A percentile compares a stretch with the other conserved stretches of the same genome.
Conservation (phyloP, 92 coral and sea anemone species). For the Actinostola sp. region DNA sequence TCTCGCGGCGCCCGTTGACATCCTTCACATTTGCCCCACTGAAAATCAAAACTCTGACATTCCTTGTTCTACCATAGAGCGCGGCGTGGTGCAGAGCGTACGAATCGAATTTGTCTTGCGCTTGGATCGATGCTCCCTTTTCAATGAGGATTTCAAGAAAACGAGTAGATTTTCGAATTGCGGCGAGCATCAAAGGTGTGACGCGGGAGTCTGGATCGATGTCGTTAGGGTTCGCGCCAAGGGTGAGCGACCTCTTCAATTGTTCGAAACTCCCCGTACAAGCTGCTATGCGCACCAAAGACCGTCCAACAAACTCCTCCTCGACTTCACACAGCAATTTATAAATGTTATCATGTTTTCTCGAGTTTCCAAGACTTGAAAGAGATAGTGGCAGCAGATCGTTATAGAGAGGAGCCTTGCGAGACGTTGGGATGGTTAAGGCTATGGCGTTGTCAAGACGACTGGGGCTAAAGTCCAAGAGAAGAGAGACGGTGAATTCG, state of each 20-base stretch:
- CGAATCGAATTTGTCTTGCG: conserved; percentile 65
- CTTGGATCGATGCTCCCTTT: conserved; percentile 57
- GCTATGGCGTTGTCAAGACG: conserved; percentile 69
- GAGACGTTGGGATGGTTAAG: conserved; percentile 40
- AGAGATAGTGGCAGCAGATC: conserved; percentile 16
- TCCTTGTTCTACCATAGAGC: conserved; percentile 54
- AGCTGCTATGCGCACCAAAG: conserved; percentile 46
- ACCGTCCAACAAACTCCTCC: conserved; percentile 43
- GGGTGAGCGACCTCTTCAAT: conserved; percentile 45
- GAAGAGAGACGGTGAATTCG: conserved; percentile 51
- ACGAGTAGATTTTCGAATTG: conserved; percentile 55
- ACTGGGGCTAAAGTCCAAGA: conserved; percentile 59
- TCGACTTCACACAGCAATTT: conserved; percentile 28
- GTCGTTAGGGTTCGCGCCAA: conserved; percentile 66
- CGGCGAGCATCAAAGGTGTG: conserved; percentile 81
- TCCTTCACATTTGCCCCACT: conserved; percentile 67
- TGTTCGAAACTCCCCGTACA: conserved; percentile 54
- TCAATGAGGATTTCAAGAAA: conserved; percentile 68
- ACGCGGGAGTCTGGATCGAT: conserved; percentile 20
- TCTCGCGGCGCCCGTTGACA: conserved; percentile 72
- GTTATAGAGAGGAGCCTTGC: conserved; percentile 26
- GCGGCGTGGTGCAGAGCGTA: conserved; percentile 79
- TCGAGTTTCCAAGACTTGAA: conserved; percentile 20
- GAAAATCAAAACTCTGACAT: conserved; percentile 57
- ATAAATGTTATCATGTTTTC: conserved; percentile 31